Percentiles rank a stretch among this genome's conserved stretches.
Evolutionary conservation across 1,140 invertebrate species (phyloP).

Genomic region (Anastrepha ludens): DNA sequence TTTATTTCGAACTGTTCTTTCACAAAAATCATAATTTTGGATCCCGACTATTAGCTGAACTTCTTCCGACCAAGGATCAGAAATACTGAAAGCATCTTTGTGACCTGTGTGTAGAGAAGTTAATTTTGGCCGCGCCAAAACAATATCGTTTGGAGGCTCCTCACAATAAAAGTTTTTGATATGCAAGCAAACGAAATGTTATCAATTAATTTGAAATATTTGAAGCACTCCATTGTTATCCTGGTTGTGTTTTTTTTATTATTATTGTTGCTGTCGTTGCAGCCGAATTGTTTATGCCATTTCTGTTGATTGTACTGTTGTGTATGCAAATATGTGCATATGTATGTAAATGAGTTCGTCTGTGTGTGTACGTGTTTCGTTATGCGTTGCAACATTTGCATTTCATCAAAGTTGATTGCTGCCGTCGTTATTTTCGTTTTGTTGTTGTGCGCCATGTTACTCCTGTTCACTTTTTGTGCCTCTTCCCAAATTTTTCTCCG

Average conservation of each 20-base stretch:
- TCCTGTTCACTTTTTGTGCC: not conserved
- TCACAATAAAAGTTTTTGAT: not conserved
- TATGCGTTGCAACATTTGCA: not conserved
- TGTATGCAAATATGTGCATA: not conserved
- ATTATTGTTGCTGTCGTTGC: not conserved
- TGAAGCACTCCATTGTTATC: not conserved
- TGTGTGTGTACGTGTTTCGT: not conserved
- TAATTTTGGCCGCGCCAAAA: no score
- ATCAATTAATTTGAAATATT: constrained; percentile 11
- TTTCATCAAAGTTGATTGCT: constrained; percentile 6
- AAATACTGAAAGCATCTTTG: no score
- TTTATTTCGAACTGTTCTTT: no score
- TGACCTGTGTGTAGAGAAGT: no score
- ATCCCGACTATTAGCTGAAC: no score
- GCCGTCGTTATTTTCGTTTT: not conserved
- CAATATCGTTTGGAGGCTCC: not conserved
- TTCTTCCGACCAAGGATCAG: no score
- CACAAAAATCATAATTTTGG: no score
- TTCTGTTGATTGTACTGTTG: not conserved
- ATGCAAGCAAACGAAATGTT: not conserved
- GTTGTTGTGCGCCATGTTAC: not conserved
- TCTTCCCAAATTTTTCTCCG: not conserved
- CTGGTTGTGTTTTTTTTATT: not conserved
- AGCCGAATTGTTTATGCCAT: constrained; percentile 1
- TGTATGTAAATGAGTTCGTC: not conserved